A percentile compares a stretch with the other conserved stretches of the same genome.
Evolutionary conservation across 1,140 invertebrate species (phyloP).

Genomic region (Neuroterus valhalla): DNA sequence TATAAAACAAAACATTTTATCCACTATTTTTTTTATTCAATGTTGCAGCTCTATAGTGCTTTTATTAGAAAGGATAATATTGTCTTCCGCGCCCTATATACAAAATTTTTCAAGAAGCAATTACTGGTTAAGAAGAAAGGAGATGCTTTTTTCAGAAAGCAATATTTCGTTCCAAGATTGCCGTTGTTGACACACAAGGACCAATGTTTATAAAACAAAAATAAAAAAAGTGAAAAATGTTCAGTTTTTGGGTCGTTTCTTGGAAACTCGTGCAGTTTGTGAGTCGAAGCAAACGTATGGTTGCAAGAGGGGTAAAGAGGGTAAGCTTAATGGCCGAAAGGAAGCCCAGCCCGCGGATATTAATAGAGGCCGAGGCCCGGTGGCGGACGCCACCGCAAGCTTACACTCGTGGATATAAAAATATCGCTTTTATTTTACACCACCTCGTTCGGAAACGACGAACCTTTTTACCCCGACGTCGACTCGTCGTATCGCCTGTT

Average conservation of each 20-base stretch:
- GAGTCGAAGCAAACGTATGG: background rate
- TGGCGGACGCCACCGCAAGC: constrained; percentile 60
- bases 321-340: constrained; percentile 48
- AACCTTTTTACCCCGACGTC: constrained; percentile 16
- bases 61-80: too few species aligned
- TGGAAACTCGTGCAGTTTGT: background rate
- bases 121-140: too few species aligned
- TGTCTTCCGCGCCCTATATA: too few species aligned
- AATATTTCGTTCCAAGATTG: too few species aligned
- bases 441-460: constrained; percentile 22
- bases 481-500: background rate
- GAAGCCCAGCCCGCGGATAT: constrained; percentile 68
- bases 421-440: constrained; percentile 68
- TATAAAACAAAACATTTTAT: too few species aligned
- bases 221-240: background rate
- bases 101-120: too few species aligned
- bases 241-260: background rate
- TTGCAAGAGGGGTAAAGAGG: constrained; percentile 42
- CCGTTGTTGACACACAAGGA: too few species aligned
- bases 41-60: too few species aligned
- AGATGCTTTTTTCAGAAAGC: too few species aligned
- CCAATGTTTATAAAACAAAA: background rate
- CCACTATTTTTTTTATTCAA: too few species aligned
- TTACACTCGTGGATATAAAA: constrained; percentile 69
- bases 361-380: constrained; percentile 71